Percentiles rank a stretch among this genome's conserved stretches.
phyloP scores from a whole-genome alignment of 2,113 vertebrate species.

The Catharus fuscescens region DNA sequence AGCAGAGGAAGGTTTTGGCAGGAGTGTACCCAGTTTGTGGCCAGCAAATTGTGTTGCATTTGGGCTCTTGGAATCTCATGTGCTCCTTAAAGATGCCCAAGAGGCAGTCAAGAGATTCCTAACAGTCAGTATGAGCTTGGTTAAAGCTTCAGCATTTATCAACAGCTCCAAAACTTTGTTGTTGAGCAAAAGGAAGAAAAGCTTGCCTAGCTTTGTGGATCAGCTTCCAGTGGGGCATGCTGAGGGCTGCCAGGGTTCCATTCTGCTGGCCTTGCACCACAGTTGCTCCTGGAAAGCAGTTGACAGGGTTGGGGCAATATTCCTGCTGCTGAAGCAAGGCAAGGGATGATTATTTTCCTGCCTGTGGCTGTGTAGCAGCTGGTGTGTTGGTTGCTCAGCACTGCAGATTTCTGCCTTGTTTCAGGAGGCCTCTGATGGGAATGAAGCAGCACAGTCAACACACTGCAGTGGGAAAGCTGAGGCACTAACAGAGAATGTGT shows the following conservation, averaged over 20 bases:
- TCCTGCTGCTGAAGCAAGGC: neutral
- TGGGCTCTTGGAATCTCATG: neutral
- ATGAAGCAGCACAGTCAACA: neutral
- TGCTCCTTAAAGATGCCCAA: slow-evolving; percentile 6
- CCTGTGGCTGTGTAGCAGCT: neutral
- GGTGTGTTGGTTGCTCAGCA: neutral
- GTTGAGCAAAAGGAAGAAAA: neutral
- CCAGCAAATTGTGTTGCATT: neutral
- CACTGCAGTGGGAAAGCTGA: neutral
- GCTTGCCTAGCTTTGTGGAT: neutral
- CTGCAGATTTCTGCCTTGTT: neutral
- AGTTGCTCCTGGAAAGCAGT: neutral
- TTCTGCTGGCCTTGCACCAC: neutral
- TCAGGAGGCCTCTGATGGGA: neutral
- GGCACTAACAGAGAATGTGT: neutral
- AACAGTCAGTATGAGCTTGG: neutral
- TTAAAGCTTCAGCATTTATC: neutral
- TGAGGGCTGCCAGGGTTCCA: neutral
- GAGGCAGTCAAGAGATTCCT: neutral
- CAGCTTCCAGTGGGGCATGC: neutral
- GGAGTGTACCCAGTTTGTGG: neutral
- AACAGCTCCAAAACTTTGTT: neutral
- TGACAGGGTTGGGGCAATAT: neutral
- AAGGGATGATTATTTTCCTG: neutral
- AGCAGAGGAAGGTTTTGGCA: slow-evolving; percentile 24